These are phyloP conservation scores for Xestia rhomboidea DNA, from an alignment of 2,888 invertebrate species.

Conservation along the genomic window DNA sequence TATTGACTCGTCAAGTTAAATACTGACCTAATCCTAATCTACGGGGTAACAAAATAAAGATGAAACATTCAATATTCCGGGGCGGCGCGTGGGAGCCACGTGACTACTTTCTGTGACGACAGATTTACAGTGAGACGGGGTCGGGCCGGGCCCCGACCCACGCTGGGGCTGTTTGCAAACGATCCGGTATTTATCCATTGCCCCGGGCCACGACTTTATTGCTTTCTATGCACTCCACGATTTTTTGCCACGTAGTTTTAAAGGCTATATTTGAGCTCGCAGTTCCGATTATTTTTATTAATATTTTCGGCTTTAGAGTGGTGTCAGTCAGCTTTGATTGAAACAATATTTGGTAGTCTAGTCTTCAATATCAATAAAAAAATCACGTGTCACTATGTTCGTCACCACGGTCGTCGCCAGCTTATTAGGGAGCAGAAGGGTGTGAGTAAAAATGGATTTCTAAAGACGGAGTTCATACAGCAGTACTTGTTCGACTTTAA, in stretches of 20 bases:
- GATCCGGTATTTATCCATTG: slow-evolving; percentile 70
- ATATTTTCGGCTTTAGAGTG: not conserved
- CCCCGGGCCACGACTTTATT: slow-evolving; percentile 76
- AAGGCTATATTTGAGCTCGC: slow-evolving; percentile 25
- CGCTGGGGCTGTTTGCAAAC: slow-evolving; percentile 56
- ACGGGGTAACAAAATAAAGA: slow-evolving; percentile 57
- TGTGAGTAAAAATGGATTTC: not conserved
- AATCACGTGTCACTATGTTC: not conserved
- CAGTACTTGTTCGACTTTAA: too few species aligned
- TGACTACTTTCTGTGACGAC: slow-evolving; percentile 54
- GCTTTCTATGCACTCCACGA: slow-evolving; percentile 63
- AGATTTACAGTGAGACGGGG: slow-evolving; percentile 62
- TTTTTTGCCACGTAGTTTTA: slow-evolving; percentile 44
- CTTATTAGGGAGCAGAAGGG: not conserved
- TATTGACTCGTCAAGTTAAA: slow-evolving; percentile 62
- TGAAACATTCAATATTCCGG: slow-evolving; percentile 64
- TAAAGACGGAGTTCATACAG: not conserved
- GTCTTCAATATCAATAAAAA: not conserved
- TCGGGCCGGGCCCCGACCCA: slow-evolving; percentile 21
- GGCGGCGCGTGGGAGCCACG: slow-evolving; percentile 59
- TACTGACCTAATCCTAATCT: slow-evolving; percentile 57
- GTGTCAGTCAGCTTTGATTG: not conserved
- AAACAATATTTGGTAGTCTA: not conserved
- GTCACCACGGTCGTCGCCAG: not conserved
- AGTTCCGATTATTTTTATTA: slow-evolving; percentile 22